phyloP scores from a whole-genome alignment of 2,113 vertebrate genomes.

The Siniperca chuatsi region DNA sequence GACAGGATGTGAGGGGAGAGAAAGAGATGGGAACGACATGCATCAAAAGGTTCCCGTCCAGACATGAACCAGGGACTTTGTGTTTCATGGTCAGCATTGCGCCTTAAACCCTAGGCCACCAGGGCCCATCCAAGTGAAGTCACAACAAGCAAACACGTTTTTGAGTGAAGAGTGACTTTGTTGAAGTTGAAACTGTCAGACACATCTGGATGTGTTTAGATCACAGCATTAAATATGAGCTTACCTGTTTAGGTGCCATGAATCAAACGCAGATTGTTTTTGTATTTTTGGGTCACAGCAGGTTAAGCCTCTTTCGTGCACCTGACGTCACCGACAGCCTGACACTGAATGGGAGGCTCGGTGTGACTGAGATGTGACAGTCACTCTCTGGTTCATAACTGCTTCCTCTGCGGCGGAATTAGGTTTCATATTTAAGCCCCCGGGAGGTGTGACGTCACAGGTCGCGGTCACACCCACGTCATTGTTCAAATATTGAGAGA shows the following conservation, averaged over 20 bases:
- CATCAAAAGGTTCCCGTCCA: no score
- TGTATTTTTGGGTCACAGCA: neutral
- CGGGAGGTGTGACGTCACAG: neutral
- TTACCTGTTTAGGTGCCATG: neutral
- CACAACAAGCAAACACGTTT: neutral
- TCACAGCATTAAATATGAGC: neutral
- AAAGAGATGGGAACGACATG: no score
- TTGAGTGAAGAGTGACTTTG: neutral
- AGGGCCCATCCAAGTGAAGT: neutral
- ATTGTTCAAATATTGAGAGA: neutral
- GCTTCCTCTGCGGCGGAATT: slow-evolving; percentile 16
- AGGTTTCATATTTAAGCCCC: neutral
- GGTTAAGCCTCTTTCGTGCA: neutral
- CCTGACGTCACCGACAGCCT: neutral
- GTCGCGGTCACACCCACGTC: neutral
- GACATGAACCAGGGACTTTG: no score
- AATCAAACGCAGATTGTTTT: neutral
- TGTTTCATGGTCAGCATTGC: no score
- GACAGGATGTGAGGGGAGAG: no score
- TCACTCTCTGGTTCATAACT: neutral
- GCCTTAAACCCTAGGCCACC: no score
- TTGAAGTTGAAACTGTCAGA: neutral
- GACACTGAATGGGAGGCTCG: neutral
- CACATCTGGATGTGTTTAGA: neutral
- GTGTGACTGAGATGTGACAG: neutral